These are phyloP conservation scores for Brachionus koreanus DNA, from an alignment of 1,140 invertebrate species.

Conservation along the genomic window DNA sequence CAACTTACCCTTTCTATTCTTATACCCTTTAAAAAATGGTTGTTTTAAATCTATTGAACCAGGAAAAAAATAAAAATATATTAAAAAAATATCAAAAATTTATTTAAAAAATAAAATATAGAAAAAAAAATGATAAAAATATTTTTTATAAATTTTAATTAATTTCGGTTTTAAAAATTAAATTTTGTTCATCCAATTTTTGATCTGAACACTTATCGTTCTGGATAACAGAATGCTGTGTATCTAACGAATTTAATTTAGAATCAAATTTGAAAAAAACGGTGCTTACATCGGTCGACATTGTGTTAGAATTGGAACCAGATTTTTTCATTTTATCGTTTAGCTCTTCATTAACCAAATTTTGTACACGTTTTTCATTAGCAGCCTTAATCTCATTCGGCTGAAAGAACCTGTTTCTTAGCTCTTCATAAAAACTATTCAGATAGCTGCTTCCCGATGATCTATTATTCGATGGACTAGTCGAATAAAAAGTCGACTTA, in stretches of 20 bases:
- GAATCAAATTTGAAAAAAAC: not conserved
- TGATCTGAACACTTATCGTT: not conserved
- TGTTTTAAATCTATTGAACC: no score
- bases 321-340: not conserved
- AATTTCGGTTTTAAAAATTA: no score
- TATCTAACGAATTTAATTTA: constrained; percentile 16
- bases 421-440: constrained; percentile 44
- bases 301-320: constrained; percentile 9
- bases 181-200: not conserved
- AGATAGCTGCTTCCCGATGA: constrained; percentile 7
- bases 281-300: constrained; percentile 8
- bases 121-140: no score
- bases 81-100: no score
- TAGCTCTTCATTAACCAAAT: not conserved
- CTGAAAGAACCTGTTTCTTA: constrained; percentile 9
- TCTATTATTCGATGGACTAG: constrained; percentile 1
- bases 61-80: no score
- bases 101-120: no score
- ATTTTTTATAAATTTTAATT: no score
- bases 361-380: not conserved
- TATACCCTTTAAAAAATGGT: no score
- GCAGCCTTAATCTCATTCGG: not conserved
- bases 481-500: not conserved
- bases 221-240: not conserved
- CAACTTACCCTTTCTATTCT: no score